These are phyloP conservation scores for Eueides isabella DNA, from an alignment of 1,140 invertebrate genomes.

Conservation along the genomic window DNA sequence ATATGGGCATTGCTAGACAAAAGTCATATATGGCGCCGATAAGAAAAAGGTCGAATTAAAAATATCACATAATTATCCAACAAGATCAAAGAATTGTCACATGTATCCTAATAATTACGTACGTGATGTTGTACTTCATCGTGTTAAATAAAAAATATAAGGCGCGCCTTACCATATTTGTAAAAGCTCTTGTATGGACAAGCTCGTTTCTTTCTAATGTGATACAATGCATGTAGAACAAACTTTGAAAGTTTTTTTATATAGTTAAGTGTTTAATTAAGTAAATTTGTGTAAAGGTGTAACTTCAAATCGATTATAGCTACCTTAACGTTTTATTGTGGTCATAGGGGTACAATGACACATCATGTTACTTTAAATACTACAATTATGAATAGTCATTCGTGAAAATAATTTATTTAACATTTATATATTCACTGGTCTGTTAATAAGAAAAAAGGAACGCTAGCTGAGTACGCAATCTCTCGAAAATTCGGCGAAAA, in stretches of 20 bases:
- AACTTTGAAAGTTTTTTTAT: background rate
- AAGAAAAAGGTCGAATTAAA: conserved; percentile 22
- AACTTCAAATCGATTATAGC: background rate
- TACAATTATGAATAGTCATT: too few relatives aligned
- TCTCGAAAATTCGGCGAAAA: too few relatives aligned
- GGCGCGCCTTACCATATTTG: background rate
- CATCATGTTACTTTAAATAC: too few relatives aligned
- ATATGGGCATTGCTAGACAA: conserved; percentile 18
- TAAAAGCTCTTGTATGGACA: background rate
- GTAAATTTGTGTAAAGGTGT: background rate
- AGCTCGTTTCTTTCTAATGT: background rate
- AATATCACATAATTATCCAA: conserved; percentile 19
- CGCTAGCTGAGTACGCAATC: too few relatives aligned
- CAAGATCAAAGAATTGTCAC: conserved; percentile 13
- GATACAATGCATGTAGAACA: background rate
- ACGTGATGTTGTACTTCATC: conserved; percentile 16
- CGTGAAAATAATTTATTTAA: too few relatives aligned
- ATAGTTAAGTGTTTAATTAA: background rate
- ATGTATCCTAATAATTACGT: conserved; percentile 1
- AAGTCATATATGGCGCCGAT: conserved; percentile 9
- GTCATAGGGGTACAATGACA: too few relatives aligned
- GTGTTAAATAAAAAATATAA: background rate
- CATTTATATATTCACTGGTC: too few relatives aligned
- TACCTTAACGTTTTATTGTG: background rate
- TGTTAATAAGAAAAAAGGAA: too few relatives aligned